Evolutionary conservation across 2,113 vertebrate species (phyloP).

Genomic region (Carassius gibelio): DNA sequence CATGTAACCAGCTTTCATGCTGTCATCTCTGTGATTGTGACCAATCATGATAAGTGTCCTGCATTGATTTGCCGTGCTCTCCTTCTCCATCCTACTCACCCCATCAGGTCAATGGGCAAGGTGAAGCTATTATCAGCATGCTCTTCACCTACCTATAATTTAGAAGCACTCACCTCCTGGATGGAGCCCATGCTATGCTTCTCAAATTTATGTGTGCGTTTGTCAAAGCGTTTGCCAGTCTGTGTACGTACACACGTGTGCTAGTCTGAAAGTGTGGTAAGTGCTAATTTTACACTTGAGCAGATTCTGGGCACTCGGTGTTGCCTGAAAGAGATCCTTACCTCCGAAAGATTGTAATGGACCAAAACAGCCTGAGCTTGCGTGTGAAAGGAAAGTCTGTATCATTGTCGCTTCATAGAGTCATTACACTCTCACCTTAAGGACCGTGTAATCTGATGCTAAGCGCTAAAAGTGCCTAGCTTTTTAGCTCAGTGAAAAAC

Average conservation of each 20-base stretch:
- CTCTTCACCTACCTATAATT: conserved; percentile 63
- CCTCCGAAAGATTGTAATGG: conserved; percentile 8
- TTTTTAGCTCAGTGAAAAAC: conserved; percentile 10
- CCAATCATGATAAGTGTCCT: conserved; percentile 75
- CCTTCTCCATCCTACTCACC: conserved; percentile 51
- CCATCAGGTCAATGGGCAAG: conserved; percentile 68
- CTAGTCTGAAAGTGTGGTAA: background rate
- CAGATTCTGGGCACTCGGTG: conserved; percentile 17
- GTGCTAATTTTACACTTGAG: conserved; percentile 38
- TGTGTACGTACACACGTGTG: background rate
- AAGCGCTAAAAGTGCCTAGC: background rate
- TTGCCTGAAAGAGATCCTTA: conserved; percentile 35
- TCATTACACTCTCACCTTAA: conserved; percentile 8
- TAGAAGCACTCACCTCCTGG: conserved; percentile 52
- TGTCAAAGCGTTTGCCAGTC: background rate
- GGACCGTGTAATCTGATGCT: conserved; percentile 3
- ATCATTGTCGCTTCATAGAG: background rate
- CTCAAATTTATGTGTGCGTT: conserved; percentile 11
- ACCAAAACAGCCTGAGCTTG: conserved; percentile 12
- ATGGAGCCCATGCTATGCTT: background rate
- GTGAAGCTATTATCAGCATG: conserved; percentile 67
- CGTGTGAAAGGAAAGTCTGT: conserved; percentile 11
- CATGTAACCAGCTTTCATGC: conserved; percentile 59
- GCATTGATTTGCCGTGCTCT: conserved; percentile 68
- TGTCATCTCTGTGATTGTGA: conserved; percentile 60